Percentiles rank a stretch among this genome's conserved stretches.
Conservation (phyloP, 30 jellyfish, hydroid and myxozoan species). For the Rhopilema esculentum region DNA sequence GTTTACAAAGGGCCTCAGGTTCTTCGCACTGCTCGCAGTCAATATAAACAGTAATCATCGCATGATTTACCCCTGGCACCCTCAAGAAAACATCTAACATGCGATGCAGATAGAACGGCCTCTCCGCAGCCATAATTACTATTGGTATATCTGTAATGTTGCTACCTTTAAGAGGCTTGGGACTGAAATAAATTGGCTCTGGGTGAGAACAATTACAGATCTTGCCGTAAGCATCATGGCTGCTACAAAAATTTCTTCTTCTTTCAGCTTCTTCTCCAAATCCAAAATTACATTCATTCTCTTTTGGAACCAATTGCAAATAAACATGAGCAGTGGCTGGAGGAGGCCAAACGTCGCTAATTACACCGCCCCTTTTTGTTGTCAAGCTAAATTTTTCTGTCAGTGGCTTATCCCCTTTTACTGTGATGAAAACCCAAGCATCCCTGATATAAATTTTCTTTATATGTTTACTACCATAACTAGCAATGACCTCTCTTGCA, state of each 20-base stretch:
- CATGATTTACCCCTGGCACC: conserved; percentile 84
- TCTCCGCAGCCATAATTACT: conserved; percentile 92
- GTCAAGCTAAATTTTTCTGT: conserved; percentile 68
- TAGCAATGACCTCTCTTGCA: conserved; percentile 57
- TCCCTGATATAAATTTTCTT: conserved; percentile 77
- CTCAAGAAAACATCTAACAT: conserved; percentile 83
- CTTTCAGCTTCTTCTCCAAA: conserved; percentile 55
- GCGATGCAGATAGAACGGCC: conserved; percentile 87
- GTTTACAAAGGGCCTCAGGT: conserved; percentile 86
- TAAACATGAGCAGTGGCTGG: conserved; percentile 67
- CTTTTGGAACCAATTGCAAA: conserved; percentile 23
- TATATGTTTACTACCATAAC: conserved; percentile 79
- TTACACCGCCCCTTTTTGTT: conserved; percentile 19
- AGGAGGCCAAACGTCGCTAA: conserved; percentile 80
- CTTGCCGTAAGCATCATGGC: conserved; percentile 92
- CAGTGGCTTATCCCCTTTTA: conserved; percentile 61
- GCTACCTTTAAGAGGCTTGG: conserved; percentile 56
- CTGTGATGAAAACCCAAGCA: conserved; percentile 80
- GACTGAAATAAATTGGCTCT: conserved; percentile 78
- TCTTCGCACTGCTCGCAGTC: conserved; percentile 80
- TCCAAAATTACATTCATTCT: conserved; percentile 71
- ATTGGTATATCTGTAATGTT: conserved; percentile 75
- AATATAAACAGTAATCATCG: conserved; percentile 79
- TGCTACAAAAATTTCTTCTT: conserved; percentile 75
- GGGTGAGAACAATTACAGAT: conserved; percentile 90